Base-by-base conservation (phyloP, 37 sponge, comb jelly and placozoan species). In the Dysidea cf. avara region DNA sequence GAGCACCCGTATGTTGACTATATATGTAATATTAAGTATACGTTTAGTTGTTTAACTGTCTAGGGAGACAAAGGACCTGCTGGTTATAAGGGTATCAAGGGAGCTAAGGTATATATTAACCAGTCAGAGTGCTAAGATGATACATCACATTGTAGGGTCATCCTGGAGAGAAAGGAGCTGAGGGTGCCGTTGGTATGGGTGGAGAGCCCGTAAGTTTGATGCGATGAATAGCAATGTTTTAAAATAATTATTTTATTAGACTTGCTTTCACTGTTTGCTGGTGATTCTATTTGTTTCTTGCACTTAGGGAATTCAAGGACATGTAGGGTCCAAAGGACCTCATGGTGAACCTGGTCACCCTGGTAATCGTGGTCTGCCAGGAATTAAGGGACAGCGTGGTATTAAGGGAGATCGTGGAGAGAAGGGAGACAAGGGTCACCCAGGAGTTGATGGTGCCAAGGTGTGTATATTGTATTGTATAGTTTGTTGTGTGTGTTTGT, bases 301-400 rank as follows among this genome's bases (percentile, higher is more conserved):
- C 6, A 37, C 47, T 39, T n/a, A 24, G n/a, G n/a, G n/a, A n/a
- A n/a, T 38, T 17, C 33, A 82, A 68, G 92, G 92, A 12, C 75
- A 64, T 38, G 49, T 32, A 43, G 92, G 92, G 21, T 32, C 32
- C 28, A 82, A 82, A 37, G 92, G 92, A 40, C 63, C 25, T 2
- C 59, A 31, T 32, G 92, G 92, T 25, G 82, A 82, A 21, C 61
- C 65, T 64, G 92, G n/a, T n/a, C n/a, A n/a, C n/a, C n/a, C n/a
- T n/a, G n/a, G n/a, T n/a, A n/a, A n/a, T n/a, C n/a, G n/a, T n/a
- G n/a, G n/a, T n/a, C n/a, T n/a, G n/a, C n/a, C n/a, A n/a, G n/a
- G n/a, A n/a, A n/a, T n/a, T n/a, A n/a, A n/a, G n/a, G n/a, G n/a
- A n/a, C n/a, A n/a, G n/a, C n/a, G n/a, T n/a, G n/a, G n/a, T n/a